phyloP scores from a whole-genome alignment of 2,888 invertebrate species.

The Petrophora chlorosata region DNA sequence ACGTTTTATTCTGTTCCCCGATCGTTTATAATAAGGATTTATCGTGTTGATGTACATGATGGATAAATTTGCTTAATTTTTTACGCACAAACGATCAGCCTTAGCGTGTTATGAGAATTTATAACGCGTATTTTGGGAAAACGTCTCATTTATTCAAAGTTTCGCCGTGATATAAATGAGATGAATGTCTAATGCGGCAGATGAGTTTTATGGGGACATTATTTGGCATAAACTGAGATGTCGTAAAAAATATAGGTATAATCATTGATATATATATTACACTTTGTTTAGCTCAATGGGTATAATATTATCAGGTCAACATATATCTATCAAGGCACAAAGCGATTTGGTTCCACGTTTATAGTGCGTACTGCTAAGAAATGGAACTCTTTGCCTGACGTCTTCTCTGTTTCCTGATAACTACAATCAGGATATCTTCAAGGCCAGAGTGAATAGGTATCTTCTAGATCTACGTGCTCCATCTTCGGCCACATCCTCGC shows the following conservation, averaged over 20 bases:
- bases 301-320: too few relatives aligned
- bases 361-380: too few relatives aligned
- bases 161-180: conserved; percentile 21
- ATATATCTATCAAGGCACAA: too few relatives aligned
- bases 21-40: conserved; percentile 57
- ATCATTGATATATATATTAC: too few relatives aligned
- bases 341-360: too few relatives aligned
- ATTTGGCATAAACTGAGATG: conserved; percentile 11
- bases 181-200: conserved; percentile 24
- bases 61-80: conserved; percentile 46
- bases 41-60: conserved; percentile 42
- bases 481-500: too few relatives aligned
- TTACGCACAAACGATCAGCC: conserved; percentile 28
- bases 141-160: conserved; percentile 23
- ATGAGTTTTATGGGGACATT: conserved; percentile 19
- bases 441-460: too few relatives aligned
- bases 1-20: conserved; percentile 50
- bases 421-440: too few relatives aligned
- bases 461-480: too few relatives aligned
- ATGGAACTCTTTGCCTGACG: too few relatives aligned
- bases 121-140: conserved; percentile 28
- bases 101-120: conserved; percentile 35
- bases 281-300: too few relatives aligned
- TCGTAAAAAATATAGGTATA: not conserved
- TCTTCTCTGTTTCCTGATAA: too few relatives aligned